These are phyloP conservation scores for Nomada lathburiana DNA, from an alignment of 2,888 invertebrate genomes.

Conservation along the genomic window DNA sequence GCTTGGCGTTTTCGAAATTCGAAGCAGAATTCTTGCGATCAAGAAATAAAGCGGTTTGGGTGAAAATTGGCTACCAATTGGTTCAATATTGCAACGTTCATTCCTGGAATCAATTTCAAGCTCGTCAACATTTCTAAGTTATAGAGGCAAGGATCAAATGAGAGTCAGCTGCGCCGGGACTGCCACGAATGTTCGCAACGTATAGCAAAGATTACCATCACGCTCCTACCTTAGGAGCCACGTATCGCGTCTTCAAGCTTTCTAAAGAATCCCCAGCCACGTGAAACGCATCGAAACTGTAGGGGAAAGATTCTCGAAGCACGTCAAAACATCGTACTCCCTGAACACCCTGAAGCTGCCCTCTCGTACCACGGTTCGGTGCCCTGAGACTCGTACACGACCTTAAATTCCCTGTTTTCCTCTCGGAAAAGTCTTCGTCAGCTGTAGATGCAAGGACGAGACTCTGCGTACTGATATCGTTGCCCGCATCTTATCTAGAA, in stretches of 20 bases:
- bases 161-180: too few species aligned
- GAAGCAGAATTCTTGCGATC: background rate
- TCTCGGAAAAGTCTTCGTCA: slow-evolving; percentile 26
- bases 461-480: slow-evolving; percentile 42
- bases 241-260: background rate
- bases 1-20: background rate
- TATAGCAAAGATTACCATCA: too few species aligned
- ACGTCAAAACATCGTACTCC: slow-evolving; percentile 1
- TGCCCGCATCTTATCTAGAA: slow-evolving; percentile 51
- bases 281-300: background rate
- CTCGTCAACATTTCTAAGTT: too few species aligned
- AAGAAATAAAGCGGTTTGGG: too few species aligned
- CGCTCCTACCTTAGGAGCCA: background rate
- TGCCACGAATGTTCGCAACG: too few species aligned
- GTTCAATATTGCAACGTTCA: too few species aligned
- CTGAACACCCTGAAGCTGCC: background rate
- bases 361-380: slow-evolving; percentile 2
- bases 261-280: background rate
- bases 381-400: slow-evolving; percentile 44
- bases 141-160: too few species aligned
- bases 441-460: slow-evolving; percentile 41
- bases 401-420: slow-evolving; percentile 12
- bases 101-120: too few species aligned
- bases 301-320: background rate
- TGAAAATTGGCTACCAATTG: too few species aligned